Base-by-base conservation (phyloP, 2,797 vertebrate genomes). In the Calcarius lapponicus region DNA sequence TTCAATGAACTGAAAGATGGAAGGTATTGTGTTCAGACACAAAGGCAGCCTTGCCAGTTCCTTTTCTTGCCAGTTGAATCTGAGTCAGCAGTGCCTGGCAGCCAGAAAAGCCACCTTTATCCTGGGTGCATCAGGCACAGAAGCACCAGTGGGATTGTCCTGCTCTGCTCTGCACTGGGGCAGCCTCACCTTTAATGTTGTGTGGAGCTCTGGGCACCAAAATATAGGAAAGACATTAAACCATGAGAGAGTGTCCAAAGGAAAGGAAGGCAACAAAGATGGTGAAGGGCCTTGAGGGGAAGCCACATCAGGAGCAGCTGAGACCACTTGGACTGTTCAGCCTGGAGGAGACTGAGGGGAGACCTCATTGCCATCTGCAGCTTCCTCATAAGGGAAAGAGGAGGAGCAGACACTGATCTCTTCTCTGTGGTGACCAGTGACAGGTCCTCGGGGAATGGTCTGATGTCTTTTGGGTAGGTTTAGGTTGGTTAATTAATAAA, bases 221-320 rank as follows among this genome's bases (percentile, higher is more conserved):
- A 40, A 42, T 8, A 26, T 5, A 2, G 11, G 13, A 47, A 40
- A 21, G 8, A 40, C 2, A 21, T 10, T 47, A 20, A 47, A 47
- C 40, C 47, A 3, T 40, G 7, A 38, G 8, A 60, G 12, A 60
- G 5, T 17, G 14, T 17, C 25, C 31, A 34, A 5, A 70, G 25
- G 24, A 34, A 5, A 70, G 25, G 19, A 31, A 1, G 11, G 25
- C 4, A 61, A 25, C 1, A 2, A 31, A 61, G 11, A 8, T 15
- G 7, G 17, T 54, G 25, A 78, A 70, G 11, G 29, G 5, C 9
- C 10, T 61, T 34, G 34, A 47, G 2, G 1, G 9, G 17, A 70
- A 70, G 7, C 10, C 0, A 0, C 31, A 2, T 13, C 3, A 5
- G 34, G 17, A 40, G 9, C 1, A 1, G 29, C 64, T 62, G 48